Base-by-base conservation (phyloP, 2,113 vertebrate species). In the Paralichthys olivaceus region DNA sequence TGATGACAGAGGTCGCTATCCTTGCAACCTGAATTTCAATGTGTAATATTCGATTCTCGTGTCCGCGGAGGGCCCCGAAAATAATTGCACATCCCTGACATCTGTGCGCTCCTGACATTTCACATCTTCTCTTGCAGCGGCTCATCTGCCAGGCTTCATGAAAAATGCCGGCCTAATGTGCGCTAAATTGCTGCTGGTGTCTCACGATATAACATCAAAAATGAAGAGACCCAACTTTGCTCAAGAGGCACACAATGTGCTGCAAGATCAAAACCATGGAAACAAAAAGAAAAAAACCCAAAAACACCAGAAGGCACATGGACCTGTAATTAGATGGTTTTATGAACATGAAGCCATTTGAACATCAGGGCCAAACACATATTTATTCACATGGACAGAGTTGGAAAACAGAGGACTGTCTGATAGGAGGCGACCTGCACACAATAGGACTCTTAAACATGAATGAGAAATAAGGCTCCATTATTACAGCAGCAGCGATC, bases 101-200 rank as follows among this genome's bases (percentile, higher is more conserved):
- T 86, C 51, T 84, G 77, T 73, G 59, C 29, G 64, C 65, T 40
- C 43, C 25, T 90, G 89, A 79, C 84, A 85, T 81, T 86, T 89
- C 68, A 80, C 74, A 68, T 73, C 43, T 69, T 67, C 37, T 74
- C 77, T 64, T 5, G 2, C 66, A 70, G 53, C 20, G 55, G 59
- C 59, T 80, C 79, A 45, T 79, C 78, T 72, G 62, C 65, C 28
- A 76, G 72, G 65, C 29, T 70, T 58, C 47, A 77, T 63, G 28
- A 80, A 75, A 87, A 83, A 81, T 54, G 54, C 40, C 65, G 0
- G 7, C 26, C 43, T 63, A 59, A 69, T 71, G 22, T 45, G 69
- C 22, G 20, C 68, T 71, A 58, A 61, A 72, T 85, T 80, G 60
- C 57, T 11, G 58, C 54, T 3, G 14, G 28, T 80, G 76, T 57